Evolutionary conservation across 2,888 invertebrate species (phyloP), one percentile per base, ranked within the genome.

Genomic region (Noctua comes): DNA sequence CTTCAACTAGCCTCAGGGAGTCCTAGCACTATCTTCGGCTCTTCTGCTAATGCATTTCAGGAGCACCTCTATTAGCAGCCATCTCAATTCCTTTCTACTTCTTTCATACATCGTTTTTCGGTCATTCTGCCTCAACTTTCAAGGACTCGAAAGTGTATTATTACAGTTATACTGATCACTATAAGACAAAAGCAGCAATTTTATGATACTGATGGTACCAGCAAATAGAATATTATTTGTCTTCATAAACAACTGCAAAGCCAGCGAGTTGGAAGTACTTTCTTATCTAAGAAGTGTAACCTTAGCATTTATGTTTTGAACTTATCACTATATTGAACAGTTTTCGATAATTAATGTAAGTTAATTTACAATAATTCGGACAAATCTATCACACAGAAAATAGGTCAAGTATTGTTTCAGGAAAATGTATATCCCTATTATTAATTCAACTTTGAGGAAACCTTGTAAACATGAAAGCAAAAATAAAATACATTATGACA

Each of bases 281-380:
- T 69, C 82, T 72, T 75, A 72, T 84, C 80, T 73, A 64, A 43
- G 80, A 79, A 84, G 72, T 79, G 84, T 82, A 84, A 82, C 82
- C 80, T 84, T 84, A 84, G 64, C 82, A 84, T 69, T 82, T 84
- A 82, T 79, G 73, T 80, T 80, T 71, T 80, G 46, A 84, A 82
- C 72, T 73, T 80, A 86, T 74, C 68, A 72, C 48, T 64, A 21
- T 79, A 84, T 59, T 69, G 48, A 69, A 59, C 43, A 84, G 59
- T 70, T 54, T 71, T 65, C 46, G 24, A 57, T 72, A 46, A 24
- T 31, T 24, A 57, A 68, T 48, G n/a, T 24, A 40, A 77, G 18
- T 68, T 64, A 16, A 27, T 69, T 72, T 57, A 79, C 54, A 71
- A 68, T 68, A 54, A 72, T 81, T 84, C 46, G 62, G 68, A 43